phyloP scores from a whole-genome alignment of 2,113 vertebrate genomes.

The Eleginops maclovinus region DNA sequence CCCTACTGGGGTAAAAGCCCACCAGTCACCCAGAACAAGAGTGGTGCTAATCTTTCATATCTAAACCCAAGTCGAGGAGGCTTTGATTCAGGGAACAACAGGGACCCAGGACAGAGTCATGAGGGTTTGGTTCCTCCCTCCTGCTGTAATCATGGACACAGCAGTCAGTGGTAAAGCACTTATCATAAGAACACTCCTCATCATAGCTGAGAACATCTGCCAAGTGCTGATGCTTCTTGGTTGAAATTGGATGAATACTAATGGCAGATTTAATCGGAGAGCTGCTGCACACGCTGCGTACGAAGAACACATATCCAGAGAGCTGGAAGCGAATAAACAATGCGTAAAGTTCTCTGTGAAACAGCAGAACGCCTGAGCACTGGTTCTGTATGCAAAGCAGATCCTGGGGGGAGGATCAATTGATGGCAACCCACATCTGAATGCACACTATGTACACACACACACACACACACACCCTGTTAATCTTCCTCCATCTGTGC shows the following conservation, averaged over 20 bases:
- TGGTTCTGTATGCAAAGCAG: conserved; percentile 56
- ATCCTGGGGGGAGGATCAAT: conserved; percentile 24
- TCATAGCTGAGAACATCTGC: not conserved
- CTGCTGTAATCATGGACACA: no score
- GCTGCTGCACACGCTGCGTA: no score
- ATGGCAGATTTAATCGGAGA: not conserved
- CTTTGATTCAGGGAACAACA: not conserved
- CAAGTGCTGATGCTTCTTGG: not conserved
- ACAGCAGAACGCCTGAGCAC: conserved; percentile 26
- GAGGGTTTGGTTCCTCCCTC: no score
- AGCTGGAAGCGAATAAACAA: no score
- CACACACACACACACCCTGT: conserved; percentile 27
- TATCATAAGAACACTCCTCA: no score
- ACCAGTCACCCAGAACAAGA: not conserved
- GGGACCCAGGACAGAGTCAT: not conserved
- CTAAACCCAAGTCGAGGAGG: not conserved
- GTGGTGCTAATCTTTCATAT: not conserved
- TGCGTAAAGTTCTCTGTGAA: no score
- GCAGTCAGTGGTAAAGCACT: no score
- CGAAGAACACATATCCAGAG: conserved; percentile 1
- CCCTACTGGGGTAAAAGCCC: not conserved
- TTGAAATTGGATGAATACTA: not conserved
- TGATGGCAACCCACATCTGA: conserved; percentile 50
- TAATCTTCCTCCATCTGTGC: conserved; percentile 65
- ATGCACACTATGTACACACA: conserved; percentile 10